Evolutionary conservation across 2,113 vertebrate genomes (phyloP), one percentile per base, ranked within the genome.

Genomic region (Macrotus californicus): DNA sequence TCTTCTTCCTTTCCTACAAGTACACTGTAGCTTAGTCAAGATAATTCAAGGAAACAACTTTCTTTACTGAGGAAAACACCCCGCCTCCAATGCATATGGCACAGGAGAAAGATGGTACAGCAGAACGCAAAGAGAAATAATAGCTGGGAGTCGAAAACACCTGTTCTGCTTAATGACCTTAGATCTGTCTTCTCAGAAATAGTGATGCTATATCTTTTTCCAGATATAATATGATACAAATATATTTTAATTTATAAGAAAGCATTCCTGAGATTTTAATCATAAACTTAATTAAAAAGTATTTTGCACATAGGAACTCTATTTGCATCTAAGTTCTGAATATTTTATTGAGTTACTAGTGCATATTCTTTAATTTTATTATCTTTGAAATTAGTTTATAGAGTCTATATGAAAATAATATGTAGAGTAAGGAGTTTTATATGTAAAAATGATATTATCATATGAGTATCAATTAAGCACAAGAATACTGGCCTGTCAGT

Each of bases 21-120:
- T 2, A 91, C 24, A 80, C 5, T 39, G 21, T 14, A 93, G 24
- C 26, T 89, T 72, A 93, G 52, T 77, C 50, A 87, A 80, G 89
- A 69, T 50, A 75, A 93, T 34, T 91, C 94, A 94, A 79, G 11
- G 14, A 93, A 94, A 56, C 36, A 96, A 80, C 36, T 56, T 89
- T 87, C 61, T 87, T 94, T 52, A 59, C 52, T 80, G 15, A 93
- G 93, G 85, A 92, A 96, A 96, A 72, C 94, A 92, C 81, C 52
- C 95, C 92, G 92, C 94, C 92, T 97, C 95, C 92, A 95, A 50
- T 94, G 85, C 95, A 94, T 94, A 90, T 94, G 96, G 96, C 85
- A 87, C 87, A 91, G 50, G 90, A 94, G 79, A 95, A 93, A 72
- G 41, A 80, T 73, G 80, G 70, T 89, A 29, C 10, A 92, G 41